Evolutionary conservation across 2,797 vertebrate species (phyloP).

Genomic region (Pantherophis alleghaniensis): DNA sequence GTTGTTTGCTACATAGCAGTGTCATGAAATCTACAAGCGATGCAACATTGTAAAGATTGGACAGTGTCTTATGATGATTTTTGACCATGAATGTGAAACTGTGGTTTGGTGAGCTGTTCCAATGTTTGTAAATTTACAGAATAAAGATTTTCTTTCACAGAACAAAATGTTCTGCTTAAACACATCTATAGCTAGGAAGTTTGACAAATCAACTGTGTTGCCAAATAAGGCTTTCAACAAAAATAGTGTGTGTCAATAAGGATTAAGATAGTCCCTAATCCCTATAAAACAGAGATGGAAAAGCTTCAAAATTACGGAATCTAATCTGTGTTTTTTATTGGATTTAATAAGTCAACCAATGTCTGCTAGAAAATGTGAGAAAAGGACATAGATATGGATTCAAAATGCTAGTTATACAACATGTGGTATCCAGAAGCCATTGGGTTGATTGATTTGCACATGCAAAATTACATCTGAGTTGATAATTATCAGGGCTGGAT

Average conservation of each 20-base stretch:
- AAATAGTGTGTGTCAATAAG: neutral
- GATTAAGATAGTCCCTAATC: neutral
- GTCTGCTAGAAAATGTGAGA: neutral
- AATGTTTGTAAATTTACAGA: neutral
- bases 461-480: neutral
- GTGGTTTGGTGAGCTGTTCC: neutral
- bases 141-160: neutral
- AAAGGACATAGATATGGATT: neutral
- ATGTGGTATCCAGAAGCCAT: neutral
- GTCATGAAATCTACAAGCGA: slow-evolving; percentile 59
- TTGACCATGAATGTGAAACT: neutral
- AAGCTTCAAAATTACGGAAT: neutral
- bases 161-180: neutral
- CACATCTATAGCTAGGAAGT: neutral
- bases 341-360: neutral
- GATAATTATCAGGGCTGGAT: neutral
- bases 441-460: neutral
- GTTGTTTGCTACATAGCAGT: slow-evolving; percentile 13
- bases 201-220: neutral
- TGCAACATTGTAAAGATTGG: slow-evolving; percentile 43
- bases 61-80: neutral
- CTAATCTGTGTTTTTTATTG: neutral
- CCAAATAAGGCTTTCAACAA: neutral
- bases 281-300: neutral
- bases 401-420: neutral